Base-by-base conservation (phyloP, 2,888 invertebrate genomes). In the Zeuzera pyrina region DNA sequence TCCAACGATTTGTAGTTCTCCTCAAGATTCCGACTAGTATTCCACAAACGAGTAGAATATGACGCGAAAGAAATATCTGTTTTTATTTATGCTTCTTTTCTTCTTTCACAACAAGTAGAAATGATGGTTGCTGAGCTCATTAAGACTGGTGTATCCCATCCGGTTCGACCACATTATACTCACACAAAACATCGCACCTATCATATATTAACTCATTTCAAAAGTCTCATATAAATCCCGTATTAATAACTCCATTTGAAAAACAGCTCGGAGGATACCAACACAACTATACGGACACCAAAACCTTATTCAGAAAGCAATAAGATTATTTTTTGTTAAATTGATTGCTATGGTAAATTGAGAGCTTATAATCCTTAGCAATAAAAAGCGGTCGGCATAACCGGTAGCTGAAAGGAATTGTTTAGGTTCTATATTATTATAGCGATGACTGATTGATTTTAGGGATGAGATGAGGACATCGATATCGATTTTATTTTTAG, bases 371-470 rank as follows among this genome's bases (percentile, higher is more conserved):
- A 71, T 64, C 66, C 56, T 44, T 19, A 19, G 47, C 51, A 58
- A 61, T 73, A 73, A 67, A 72, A 65, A 63, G 48, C 43, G 50
- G 50, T 43, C 46, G 57, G 55, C 48, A 64, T 64, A 65, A 74
- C 73, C 78, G 73, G 78, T 78, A 77, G 78, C 77, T 61, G 59
- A 65, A 63, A 67, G 67, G 70, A 71, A 74, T 76, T 76, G 72
- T 63, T 52, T 64, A 61, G 57, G 58, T 59, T 63, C 64, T 66
- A 68, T 68, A 63, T 63, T 60, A 60, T 62, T 57, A 57, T 51
- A 59, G 59, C 59, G 66, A 57, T 65, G 67, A 67, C 58, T 64
- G 51, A 45, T 52, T 57, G 49, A 33, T 19, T 40, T 32, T 58
- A 59, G 57, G 22, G 57, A 41, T 45, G 63, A 29, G 31, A 10